Evolutionary conservation across 2,888 invertebrate genomes (phyloP).

Genomic region (Plagodis pulveraria): DNA sequence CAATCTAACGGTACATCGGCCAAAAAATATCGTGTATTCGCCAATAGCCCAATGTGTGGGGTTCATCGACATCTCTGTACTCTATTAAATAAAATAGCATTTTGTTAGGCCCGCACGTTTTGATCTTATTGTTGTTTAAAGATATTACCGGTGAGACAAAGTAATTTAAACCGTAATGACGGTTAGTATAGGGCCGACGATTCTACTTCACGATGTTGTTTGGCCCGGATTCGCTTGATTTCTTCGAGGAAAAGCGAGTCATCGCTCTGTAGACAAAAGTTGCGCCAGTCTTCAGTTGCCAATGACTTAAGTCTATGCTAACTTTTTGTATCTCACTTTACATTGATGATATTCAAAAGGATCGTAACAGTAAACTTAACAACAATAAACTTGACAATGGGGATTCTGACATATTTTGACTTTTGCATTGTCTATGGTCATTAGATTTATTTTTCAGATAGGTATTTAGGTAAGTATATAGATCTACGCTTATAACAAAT

Average conservation of each 20-base stretch:
- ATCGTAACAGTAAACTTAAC: slow-evolving; percentile 18
- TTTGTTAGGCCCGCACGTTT: slow-evolving; percentile 60
- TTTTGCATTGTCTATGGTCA: neutral
- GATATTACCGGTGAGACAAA: slow-evolving; percentile 37
- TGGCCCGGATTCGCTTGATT: slow-evolving; percentile 71
- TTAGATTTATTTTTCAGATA: neutral
- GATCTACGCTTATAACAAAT: too few species aligned
- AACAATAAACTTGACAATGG: slow-evolving; percentile 13
- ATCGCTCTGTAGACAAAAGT: slow-evolving; percentile 52
- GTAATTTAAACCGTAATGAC: slow-evolving; percentile 45
- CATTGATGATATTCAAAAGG: slow-evolving; percentile 22
- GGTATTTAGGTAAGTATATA: too few species aligned
- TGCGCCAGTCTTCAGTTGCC: slow-evolving; percentile 37
- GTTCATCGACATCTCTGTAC: slow-evolving; percentile 58
- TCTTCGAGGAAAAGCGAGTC: slow-evolving; percentile 62
- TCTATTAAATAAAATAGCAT: slow-evolving; percentile 68
- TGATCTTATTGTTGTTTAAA: slow-evolving; percentile 55
- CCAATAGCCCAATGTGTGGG: slow-evolving; percentile 50
- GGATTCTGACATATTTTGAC: slow-evolving; percentile 17
- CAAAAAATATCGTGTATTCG: slow-evolving; percentile 54
- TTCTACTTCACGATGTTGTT: slow-evolving; percentile 35
- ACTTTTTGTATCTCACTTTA: slow-evolving; percentile 24
- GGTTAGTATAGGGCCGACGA: slow-evolving; percentile 46
- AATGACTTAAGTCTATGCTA: slow-evolving; percentile 21
- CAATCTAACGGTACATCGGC: slow-evolving; percentile 53